Base-by-base conservation (phyloP, 2,888 invertebrate genomes). In the Sclerodermus sp. region DNA sequence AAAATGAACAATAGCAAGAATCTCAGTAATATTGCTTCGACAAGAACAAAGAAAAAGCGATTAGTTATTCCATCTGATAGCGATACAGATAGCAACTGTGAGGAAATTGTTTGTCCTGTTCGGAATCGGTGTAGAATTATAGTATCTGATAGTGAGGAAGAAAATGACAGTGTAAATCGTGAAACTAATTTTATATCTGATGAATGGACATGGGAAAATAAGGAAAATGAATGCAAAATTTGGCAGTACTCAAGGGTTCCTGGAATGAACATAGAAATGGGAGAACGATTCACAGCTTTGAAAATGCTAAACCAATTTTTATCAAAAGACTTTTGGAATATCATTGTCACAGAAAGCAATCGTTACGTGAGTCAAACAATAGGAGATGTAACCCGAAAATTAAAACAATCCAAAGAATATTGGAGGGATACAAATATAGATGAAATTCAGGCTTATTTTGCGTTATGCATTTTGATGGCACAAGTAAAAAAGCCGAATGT, bases 381-480 rank as follows among this genome's bases (percentile, higher is more conserved):
- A 51, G 42, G 45, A 37, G 42, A 48, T 45, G 18, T 23, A 52
- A 30, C 30, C 32, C 41, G 29, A 41, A 41, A 41, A 41, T 23
- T 10, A 41, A 41, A 41, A 17, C 41, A 37, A 37, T 37, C n/a
- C n/a, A n/a, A n/a, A n/a, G n/a, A n/a, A n/a, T n/a, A n/a, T n/a
- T 62, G 61, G 55, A 34, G 23, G 45, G 45, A 49, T 41, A 44
- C 51, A 32, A 48, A 44, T 40, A 39, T 15, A 17, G 47, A 58
- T 55, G 59, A 63, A 62, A 54, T 58, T 18, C 56, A 56, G 52
- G 53, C 50, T 47, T 60, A 57, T 52, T 45, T 55, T 57, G 52
- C 59, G 8, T 46, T 62, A 49, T 63, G 57, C 46, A 58, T 61
- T 36, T 50, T 61, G 36, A 53, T 51, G 53, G 45, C 57, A 34